Percentiles rank a stretch among this genome's conserved stretches.
These are phyloP conservation scores for Aurelia sp. DNA, from an alignment of 30 jellyfish, hydroid and myxozoan genomes.

Conservation along the genomic window DNA sequence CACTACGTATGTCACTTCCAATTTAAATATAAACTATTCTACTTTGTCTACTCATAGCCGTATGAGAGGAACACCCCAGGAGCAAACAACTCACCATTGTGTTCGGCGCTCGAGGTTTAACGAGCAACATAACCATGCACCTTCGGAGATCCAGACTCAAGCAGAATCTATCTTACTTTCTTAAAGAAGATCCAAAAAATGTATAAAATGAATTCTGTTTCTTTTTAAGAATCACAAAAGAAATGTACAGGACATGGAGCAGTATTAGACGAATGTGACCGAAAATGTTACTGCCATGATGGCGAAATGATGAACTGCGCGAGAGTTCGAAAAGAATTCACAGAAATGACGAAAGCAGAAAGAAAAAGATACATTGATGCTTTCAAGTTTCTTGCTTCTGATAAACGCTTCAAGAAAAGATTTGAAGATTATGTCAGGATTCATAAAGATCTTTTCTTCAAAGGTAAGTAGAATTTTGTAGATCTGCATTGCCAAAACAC, in stretches of 20 bases:
- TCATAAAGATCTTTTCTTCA: constrained; percentile 48
- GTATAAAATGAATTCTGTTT: too few relatives aligned
- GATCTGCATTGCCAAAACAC: too few relatives aligned
- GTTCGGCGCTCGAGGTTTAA: too few relatives aligned
- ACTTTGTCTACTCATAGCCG: too few relatives aligned
- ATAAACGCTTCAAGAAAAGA: constrained; percentile 16
- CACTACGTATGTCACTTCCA: too few relatives aligned
- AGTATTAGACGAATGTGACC: constrained; percentile 61
- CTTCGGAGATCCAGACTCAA: too few relatives aligned
- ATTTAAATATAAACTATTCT: too few relatives aligned
- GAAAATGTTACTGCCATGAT: constrained; percentile 50
- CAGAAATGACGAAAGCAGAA: constrained; percentile 55
- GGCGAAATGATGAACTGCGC: constrained; percentile 58
- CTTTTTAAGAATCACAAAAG: constrained; percentile 29
- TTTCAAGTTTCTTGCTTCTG: constrained; percentile 33
- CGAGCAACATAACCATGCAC: too few relatives aligned
- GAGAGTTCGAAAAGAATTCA: constrained; percentile 74
- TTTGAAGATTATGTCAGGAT: constrained; percentile 39
- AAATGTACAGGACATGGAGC: constrained; percentile 5
- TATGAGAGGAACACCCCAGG: too few relatives aligned
- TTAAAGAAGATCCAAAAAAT: too few relatives aligned
- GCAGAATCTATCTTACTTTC: too few relatives aligned
- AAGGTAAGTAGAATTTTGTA: background rate
- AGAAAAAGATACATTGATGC: constrained; percentile 61
- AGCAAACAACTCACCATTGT: too few relatives aligned